Percentiles rank a stretch among this genome's conserved stretches.
These are phyloP conservation scores for Numenius arquata DNA, from an alignment of 2,113 vertebrate species.

Conservation along the genomic window DNA sequence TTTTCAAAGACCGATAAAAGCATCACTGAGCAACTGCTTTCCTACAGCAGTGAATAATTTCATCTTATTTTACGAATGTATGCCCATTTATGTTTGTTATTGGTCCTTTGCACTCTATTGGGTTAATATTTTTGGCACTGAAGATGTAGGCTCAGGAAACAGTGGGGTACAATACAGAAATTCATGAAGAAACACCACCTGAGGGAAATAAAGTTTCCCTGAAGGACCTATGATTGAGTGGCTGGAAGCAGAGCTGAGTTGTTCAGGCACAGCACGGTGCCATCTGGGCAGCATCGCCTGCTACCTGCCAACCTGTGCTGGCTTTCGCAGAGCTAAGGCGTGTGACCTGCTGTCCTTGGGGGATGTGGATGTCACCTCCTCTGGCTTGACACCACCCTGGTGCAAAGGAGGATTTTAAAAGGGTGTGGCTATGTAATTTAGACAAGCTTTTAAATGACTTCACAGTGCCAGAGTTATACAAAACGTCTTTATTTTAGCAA, in stretches of 20 bases:
- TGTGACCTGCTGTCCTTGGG: accelerated
- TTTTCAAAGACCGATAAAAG: not conserved
- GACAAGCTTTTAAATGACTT: not conserved
- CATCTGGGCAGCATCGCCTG: not conserved
- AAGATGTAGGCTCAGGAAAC: not conserved
- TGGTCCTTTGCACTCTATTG: not conserved
- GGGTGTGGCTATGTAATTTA: not conserved
- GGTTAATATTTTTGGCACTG: not conserved
- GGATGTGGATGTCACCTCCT: accelerated
- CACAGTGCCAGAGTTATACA: not conserved
- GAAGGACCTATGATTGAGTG: accelerated
- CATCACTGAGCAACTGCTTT: not conserved
- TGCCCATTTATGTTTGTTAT: not conserved
- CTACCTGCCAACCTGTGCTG: accelerated
- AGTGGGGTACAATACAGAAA: accelerated
- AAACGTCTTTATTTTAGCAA: not conserved
- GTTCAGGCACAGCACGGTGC: not conserved
- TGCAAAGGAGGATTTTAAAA: not conserved
- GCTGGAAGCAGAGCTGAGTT: not conserved
- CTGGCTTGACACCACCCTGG: not conserved
- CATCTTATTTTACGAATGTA: not conserved
- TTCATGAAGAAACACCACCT: not conserved
- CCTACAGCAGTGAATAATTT: not conserved
- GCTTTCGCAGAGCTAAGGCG: accelerated
- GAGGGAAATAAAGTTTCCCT: not conserved